phyloP scores from a whole-genome alignment of 2,797 vertebrate species.

The Spinus pinus region DNA sequence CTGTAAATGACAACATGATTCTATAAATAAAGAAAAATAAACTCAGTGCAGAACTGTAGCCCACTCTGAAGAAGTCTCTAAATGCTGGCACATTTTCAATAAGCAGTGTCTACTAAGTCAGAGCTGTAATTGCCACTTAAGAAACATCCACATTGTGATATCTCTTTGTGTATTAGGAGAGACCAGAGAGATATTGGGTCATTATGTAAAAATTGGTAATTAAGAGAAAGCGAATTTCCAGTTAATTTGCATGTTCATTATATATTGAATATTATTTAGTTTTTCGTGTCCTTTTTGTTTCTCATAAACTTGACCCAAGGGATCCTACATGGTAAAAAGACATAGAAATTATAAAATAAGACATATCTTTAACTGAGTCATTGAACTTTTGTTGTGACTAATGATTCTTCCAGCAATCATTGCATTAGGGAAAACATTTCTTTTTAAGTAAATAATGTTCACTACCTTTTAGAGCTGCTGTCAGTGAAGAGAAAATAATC shows the following conservation, averaged over 20 bases:
- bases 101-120: slow-evolving; percentile 1
- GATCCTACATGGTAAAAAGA: slow-evolving; percentile 47
- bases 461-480: slow-evolving; percentile 65
- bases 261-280: slow-evolving; percentile 64
- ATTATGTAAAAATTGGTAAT: slow-evolving; percentile 71
- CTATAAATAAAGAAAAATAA: neutral
- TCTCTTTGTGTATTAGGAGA: slow-evolving; percentile 39
- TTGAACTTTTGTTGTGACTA: slow-evolving; percentile 63
- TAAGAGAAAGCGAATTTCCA: slow-evolving; percentile 62
- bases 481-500: slow-evolving; percentile 36
- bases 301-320: slow-evolving; percentile 65
- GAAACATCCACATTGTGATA: slow-evolving; percentile 32
- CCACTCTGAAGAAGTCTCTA: neutral
- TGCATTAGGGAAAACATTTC: slow-evolving; percentile 62
- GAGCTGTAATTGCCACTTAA: slow-evolving; percentile 63
- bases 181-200: slow-evolving; percentile 45
- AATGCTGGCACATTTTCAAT: neutral
- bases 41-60: neutral
- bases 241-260: slow-evolving; percentile 67
- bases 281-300: slow-evolving; percentile 52
- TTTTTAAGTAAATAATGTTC: slow-evolving; percentile 73
- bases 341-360: slow-evolving; percentile 65
- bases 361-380: slow-evolving; percentile 61
- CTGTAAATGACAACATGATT: neutral
- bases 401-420: slow-evolving; percentile 62